Base-by-base conservation (phyloP, 1,140 invertebrate species). In the Orius insidiosus region DNA sequence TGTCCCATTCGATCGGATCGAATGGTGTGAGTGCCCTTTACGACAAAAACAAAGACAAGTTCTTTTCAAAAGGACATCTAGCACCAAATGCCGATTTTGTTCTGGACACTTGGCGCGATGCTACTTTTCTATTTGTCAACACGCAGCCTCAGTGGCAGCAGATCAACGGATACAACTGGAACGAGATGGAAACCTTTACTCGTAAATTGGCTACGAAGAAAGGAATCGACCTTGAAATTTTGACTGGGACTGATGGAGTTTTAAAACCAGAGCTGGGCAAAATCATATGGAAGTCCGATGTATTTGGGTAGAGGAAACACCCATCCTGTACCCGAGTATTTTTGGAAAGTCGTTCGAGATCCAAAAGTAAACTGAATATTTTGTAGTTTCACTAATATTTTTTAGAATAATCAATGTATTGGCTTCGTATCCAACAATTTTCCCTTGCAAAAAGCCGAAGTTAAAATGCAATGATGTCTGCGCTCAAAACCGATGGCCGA, bases 101-200 rank as follows among this genome's bases (percentile, higher is more conserved):
- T 13, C 63, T 65, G 19, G 57, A 56, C 3, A 53, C 60, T 2
- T 59, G 63, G 45, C 68, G 71, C 52, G 59, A 60, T 38, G 55
- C 63, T 1, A 69, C 69, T 0, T 73, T 67, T 49, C 68, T 63
- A 52, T 72, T 67, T 50, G 51, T 69, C 10, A 74, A 74, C 53
- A 61, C 56, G 0, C 58, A 60, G 14, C 71, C 71, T 4, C 68
- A 71, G 54, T 74, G 68, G 68, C 68, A 68, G 53, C 49, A 50
- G 32, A 39, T 56, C 46, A 56, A 55, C 37, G 58, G 51, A 14
- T 67, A 63, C 9, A 68, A 69, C 48, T 72, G 68, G 70, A 54
- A 61, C 10, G 48, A 44, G 10, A 43, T 70, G 1, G 70, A 71
- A 57, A 53, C 50, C 5, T n/a, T n/a, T 47, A 54, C 4, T 56